A percentile compares a stretch with the other conserved stretches of the same genome.
Conservation (phyloP, 2,797 vertebrate species). For the Perodicticus potto region DNA sequence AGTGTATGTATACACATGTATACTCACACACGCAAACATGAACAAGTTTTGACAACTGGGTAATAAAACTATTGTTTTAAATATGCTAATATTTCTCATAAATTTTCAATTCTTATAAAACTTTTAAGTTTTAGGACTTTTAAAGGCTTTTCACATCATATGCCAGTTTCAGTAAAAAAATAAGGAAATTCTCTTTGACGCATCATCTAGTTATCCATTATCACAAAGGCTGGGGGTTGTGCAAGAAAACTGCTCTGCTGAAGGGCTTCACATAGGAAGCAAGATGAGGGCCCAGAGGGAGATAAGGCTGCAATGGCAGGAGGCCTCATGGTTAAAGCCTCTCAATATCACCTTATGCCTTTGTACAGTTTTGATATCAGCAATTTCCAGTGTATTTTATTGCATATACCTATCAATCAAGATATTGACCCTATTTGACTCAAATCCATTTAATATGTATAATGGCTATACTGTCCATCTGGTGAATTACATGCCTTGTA, state of each 20-base stretch:
- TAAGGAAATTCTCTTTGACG: neutral
- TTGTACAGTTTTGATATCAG: neutral
- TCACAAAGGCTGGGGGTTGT: neutral
- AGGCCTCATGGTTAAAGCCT: neutral
- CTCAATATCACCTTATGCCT: neutral
- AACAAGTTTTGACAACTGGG: neutral
- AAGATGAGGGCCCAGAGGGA: neutral
- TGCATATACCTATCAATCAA: neutral
- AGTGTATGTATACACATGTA: neutral
- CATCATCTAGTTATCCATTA: neutral
- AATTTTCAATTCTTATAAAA: neutral
- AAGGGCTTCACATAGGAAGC: neutral
- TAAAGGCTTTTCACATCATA: neutral
- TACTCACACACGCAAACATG: neutral
- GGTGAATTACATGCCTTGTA: neutral
- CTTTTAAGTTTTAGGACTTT: neutral
- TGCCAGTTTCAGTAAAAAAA: neutral
- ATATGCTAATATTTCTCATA: conserved; percentile 46
- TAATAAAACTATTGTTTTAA: conserved; percentile 35
- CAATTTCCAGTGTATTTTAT: neutral
- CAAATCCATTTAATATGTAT: neutral
- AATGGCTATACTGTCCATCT: neutral
- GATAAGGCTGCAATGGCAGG: neutral
- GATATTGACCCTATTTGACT: neutral
- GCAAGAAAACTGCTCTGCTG: neutral